Percentiles rank a stretch among this genome's conserved stretches.
These are phyloP conservation scores for Hemibagrus wyckioides DNA, from an alignment of 2,113 vertebrate genomes.

Conservation along the genomic window DNA sequence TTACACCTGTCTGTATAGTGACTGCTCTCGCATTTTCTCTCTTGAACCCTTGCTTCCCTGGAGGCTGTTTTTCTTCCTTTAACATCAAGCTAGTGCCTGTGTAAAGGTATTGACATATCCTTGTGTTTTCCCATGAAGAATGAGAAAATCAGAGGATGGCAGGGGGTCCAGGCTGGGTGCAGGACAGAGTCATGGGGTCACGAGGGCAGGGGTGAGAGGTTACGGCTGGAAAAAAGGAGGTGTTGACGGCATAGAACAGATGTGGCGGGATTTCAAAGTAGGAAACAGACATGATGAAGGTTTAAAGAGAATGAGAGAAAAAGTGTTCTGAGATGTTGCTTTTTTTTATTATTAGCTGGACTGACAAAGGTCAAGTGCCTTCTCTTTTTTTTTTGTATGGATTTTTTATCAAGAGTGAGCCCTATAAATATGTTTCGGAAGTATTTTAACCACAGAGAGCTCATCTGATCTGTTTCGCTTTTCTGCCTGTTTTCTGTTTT, in stretches of 20 bases:
- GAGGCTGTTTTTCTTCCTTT: not conserved
- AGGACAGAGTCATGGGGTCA: conserved; percentile 57
- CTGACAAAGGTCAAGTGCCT: not conserved
- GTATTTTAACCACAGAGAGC: conserved; percentile 6
- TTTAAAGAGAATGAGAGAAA: not conserved
- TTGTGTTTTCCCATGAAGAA: conserved; percentile 70
- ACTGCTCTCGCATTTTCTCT: conserved; percentile 6
- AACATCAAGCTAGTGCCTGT: not conserved
- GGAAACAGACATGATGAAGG: conserved; percentile 45
- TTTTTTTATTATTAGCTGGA: not conserved
- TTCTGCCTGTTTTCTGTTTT: not conserved
- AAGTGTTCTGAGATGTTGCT: not conserved
- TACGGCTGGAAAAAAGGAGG: conserved; percentile 52
- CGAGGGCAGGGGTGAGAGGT: conserved; percentile 57
- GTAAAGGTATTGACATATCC: conserved; percentile 5
- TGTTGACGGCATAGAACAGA: conserved; percentile 66
- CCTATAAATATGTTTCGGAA: not conserved
- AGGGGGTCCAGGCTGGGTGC: conserved; percentile 62
- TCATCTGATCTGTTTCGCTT: not conserved
- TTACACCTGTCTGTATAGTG: conserved; percentile 58
- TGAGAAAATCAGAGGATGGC: conserved; percentile 65
- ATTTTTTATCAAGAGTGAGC: not conserved
- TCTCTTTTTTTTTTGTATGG: not conserved
- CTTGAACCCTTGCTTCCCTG: not conserved
- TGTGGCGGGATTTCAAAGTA: conserved; percentile 60